Percentiles rank a stretch among this genome's conserved stretches.
Conservation (phyloP, 53 echinoderm and acorn worm genomes). For the Antedon mediterranea region DNA sequence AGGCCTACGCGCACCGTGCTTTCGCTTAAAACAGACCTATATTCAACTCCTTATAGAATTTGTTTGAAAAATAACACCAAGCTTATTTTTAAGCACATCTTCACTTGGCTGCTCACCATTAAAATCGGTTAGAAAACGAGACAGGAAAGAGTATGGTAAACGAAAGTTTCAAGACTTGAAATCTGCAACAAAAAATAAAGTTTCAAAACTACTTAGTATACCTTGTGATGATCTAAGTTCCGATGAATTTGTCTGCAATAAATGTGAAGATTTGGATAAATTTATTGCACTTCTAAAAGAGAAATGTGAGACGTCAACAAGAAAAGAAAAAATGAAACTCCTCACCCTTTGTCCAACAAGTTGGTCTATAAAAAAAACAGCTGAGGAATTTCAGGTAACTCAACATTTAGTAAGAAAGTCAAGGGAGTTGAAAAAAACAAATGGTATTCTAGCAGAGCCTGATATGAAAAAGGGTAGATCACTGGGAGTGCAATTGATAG, state of each 20-base stretch:
- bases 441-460: conserved; percentile 15
- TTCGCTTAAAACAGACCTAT: too few relatives aligned
- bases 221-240: neutral
- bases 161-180: neutral
- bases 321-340: neutral
- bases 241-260: neutral
- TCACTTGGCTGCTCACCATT: conserved; percentile 1
- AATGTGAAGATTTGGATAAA: neutral
- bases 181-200: neutral
- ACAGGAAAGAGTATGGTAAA: neutral
- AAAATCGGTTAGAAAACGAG: neutral
- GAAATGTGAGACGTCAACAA: neutral
- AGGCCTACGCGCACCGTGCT: too few relatives aligned
- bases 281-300: too few relatives aligned
- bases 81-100: neutral
- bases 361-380: conserved; percentile 1
- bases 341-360: neutral
- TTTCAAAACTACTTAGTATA: neutral
- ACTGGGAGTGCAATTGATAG: neutral
- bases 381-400: conserved; percentile 3
- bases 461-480: conserved; percentile 2
- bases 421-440: neutral
- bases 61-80: too few relatives aligned
- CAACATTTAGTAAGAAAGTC: conserved; percentile 1
- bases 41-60: too few relatives aligned